Conservation (phyloP, 2,797 vertebrate genomes). For the Apogon hyalosoma region DNA sequence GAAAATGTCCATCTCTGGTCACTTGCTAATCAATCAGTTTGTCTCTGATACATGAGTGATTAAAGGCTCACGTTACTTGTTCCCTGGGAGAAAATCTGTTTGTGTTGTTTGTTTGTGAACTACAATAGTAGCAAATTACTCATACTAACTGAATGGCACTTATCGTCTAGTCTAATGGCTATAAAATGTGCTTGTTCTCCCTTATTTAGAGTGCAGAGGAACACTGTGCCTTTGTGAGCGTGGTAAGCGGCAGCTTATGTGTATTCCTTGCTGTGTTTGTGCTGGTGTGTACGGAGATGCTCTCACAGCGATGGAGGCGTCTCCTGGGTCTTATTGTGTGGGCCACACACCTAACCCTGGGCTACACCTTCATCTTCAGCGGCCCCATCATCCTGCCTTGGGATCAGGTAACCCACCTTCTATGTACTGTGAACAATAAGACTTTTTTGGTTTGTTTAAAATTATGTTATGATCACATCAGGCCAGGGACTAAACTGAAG, state of each 20-base stretch:
- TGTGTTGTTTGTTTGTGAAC: too few species aligned
- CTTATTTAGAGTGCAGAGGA: slow-evolving; percentile 67
- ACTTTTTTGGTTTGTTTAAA: neutral
- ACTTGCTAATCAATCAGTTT: too few species aligned
- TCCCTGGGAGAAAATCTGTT: too few species aligned
- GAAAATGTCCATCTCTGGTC: too few species aligned
- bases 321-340: slow-evolving; percentile 88
- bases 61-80: too few species aligned
- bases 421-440: neutral
- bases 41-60: too few species aligned
- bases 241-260: slow-evolving; percentile 84
- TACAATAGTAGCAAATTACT: too few species aligned
- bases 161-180: neutral
- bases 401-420: slow-evolving; percentile 89
- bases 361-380: slow-evolving; percentile 89
- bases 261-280: slow-evolving; percentile 88
- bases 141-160: too few species aligned
- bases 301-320: slow-evolving; percentile 88
- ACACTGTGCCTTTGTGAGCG: slow-evolving; percentile 85
- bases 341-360: slow-evolving; percentile 90
- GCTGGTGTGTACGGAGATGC: slow-evolving; percentile 88
- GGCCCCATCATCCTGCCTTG: slow-evolving; percentile 76
- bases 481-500: too few species aligned
- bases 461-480: too few species aligned
- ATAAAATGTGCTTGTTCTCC: slow-evolving; percentile 38